Evolutionary conservation across 2,113 vertebrate species (phyloP).

Genomic region (Heterochromis multidens): DNA sequence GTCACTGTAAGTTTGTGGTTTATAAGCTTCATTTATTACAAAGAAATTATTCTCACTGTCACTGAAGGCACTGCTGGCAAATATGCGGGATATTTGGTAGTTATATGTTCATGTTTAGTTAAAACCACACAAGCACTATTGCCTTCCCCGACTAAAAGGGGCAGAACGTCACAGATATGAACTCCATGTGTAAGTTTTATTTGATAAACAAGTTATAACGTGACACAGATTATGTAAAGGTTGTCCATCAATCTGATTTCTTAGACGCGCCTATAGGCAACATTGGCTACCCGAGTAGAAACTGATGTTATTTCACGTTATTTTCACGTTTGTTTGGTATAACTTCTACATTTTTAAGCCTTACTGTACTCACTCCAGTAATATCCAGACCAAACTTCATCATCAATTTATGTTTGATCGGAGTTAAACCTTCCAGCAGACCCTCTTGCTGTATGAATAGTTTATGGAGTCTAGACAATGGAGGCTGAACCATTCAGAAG

Average conservation of each 20-base stretch:
- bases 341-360: background rate
- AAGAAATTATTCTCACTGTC: background rate
- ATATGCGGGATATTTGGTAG: background rate
- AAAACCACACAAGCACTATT: background rate
- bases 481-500: background rate
- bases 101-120: background rate
- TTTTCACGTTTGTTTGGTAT: background rate
- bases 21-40: background rate
- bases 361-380: background rate
- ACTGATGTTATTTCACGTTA: background rate
- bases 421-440: background rate
- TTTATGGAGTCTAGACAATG: conserved; percentile 3
- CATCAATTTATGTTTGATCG: background rate
- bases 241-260: background rate
- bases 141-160: background rate
- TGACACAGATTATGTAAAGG: background rate
- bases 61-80: background rate
- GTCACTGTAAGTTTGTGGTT: conserved; percentile 90
- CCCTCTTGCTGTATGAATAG: background rate
- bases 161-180: background rate
- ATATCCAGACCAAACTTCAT: background rate
- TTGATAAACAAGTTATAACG: background rate
- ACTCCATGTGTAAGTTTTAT: background rate
- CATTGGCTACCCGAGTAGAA: background rate
- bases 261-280: background rate